These are phyloP conservation scores for Phodopus roborovskii DNA, from an alignment of 2,113 vertebrate species.

Conservation along the genomic window DNA sequence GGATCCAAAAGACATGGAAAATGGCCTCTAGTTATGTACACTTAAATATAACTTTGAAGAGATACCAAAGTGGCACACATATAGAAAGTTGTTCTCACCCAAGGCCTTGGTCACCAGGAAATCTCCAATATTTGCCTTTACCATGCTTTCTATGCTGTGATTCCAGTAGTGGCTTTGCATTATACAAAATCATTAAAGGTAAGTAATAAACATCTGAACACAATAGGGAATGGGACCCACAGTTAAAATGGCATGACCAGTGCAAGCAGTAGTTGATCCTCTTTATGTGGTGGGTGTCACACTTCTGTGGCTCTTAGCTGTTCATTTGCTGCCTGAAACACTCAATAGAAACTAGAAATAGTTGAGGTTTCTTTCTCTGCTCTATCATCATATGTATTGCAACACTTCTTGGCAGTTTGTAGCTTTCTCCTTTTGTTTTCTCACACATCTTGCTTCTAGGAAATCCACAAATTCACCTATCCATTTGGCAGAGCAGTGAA, in stretches of 20 bases:
- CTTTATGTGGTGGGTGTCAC: not conserved
- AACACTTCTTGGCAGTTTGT: not conserved
- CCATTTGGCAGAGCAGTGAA: not conserved
- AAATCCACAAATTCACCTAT: constrained; percentile 22
- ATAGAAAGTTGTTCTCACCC: not conserved
- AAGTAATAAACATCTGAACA: not conserved
- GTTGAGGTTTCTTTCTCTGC: not conserved
- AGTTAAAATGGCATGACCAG: not conserved
- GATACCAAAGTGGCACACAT: not conserved
- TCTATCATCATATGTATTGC: not conserved
- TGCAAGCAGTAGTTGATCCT: not conserved
- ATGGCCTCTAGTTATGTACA: not conserved
- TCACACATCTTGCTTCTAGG: constrained; percentile 45
- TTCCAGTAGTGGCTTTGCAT: not conserved
- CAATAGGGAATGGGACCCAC: not conserved
- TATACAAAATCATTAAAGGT: not conserved
- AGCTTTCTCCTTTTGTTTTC: not conserved
- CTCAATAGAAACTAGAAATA: not conserved
- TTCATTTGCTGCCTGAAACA: not conserved
- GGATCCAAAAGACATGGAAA: not conserved
- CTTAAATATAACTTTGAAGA: not conserved
- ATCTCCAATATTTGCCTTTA: not conserved
- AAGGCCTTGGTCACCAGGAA: no score
- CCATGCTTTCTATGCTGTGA: not conserved
- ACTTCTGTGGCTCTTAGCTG: not conserved